Base-by-base conservation (phyloP, 2,797 vertebrate species). In the Myoxocephalus aenaeus region DNA sequence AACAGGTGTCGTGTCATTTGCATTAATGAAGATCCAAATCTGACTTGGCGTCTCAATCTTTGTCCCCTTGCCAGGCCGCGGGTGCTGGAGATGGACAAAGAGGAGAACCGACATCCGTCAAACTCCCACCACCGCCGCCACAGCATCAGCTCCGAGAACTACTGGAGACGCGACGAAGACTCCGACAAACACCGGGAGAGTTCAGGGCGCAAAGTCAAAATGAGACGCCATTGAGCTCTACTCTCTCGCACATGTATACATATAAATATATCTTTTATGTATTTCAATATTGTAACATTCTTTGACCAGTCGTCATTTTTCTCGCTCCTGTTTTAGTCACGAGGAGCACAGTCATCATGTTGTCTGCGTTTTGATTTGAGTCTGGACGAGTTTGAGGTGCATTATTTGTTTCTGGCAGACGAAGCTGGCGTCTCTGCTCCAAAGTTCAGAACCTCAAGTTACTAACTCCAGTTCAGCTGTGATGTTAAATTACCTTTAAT, bases 51-150 rank as follows among this genome's bases (percentile, higher is more conserved):
- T 38, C 46, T 56, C 32, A 1, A 14, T n/a, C 18, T 63, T 18
- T 61, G 38, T 40, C 40, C 40, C 40, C 40, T 4, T 5, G 4
- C 0, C 81, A 99, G 98, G 92, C 98, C 98, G 15, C 96, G 98
- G 50, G 93, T 99, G 81, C 94, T 99, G 53, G 98, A 99, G 93
- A 99, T 99, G 98, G 98, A 99, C 92, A 99, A 99, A 88, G 98
- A 99, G 84, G 97, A 99, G 93, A 99, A 99, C 93, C 95, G 97
- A 76, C 96, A 95, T 46, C 98, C 98, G 1, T 90, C 93, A 0
- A 15, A 82, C 20, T 92, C 92, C 32, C 86, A 96, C 68, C 90
- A 96, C 68, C 95, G 95, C 77, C 96, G 95, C 50, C 93, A 95
- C 87, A 95, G 95, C 81, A 91, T 94, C 93, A 95, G 95, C 88